Base-by-base conservation (phyloP, 2,888 invertebrate genomes). In the Diaperis boleti region DNA sequence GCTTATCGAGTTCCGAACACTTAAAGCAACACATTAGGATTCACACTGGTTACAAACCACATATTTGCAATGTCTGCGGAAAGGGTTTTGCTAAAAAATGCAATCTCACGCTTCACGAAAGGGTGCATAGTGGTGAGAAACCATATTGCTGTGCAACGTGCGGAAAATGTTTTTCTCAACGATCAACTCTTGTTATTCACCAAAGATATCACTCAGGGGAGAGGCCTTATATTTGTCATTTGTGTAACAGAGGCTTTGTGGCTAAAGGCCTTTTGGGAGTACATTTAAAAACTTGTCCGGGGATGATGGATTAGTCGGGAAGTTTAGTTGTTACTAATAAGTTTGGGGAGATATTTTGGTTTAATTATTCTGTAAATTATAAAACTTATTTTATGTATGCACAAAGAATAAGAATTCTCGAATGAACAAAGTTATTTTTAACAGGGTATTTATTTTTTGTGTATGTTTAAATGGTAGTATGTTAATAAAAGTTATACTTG, bases 201-300 rank as follows among this genome's bases (percentile, higher is more conserved):
- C 55, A 70, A 7, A 59, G 73, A 29, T 67, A 61, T 20, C 74
- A 74, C 42, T 71, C 72, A 1, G 74, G 74, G 2, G 74, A 74
- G 45, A 59, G 69, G 18, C 87, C 87, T 0, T 88, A 87, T 79
- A 78, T 78, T 64, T 87, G 87, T 75, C 81, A 76, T 62, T 79
- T 85, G 70, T 87, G 87, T 77, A 83, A 82, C 1, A 83, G 84
- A 67, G 86, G 86, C 11, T 87, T 86, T 79, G 85, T 86, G 50
- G 86, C 87, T 59, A 85, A 85, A 76, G 86, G 86, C 2, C 82
- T 86, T 70, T 82, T 87, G 50, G 84, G 85, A 68, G 84, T 85
- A 80, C 87, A 87, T 67, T 82, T 85, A 73, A 86, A 85, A 81
- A 84, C 74, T 57, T 78, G 78, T 52, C 42, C 67, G 6, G 74